Evolutionary conservation across 2,113 vertebrate genomes (phyloP).

Genomic region (Tinamus guttatus): DNA sequence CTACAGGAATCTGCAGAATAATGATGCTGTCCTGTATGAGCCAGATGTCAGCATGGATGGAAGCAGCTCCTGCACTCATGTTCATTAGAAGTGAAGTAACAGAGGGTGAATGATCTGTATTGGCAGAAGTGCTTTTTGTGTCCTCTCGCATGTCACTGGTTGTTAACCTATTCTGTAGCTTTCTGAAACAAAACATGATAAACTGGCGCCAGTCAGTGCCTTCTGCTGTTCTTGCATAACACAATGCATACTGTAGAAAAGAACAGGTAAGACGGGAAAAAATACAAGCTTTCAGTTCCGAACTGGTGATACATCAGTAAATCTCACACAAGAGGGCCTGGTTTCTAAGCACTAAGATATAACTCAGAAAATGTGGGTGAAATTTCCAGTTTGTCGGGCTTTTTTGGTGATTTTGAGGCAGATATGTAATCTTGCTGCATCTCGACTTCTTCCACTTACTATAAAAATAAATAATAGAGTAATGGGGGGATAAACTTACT

Average conservation of each 20-base stretch:
- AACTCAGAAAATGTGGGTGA: neutral
- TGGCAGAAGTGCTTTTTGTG: neutral
- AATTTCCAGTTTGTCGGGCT: neutral
- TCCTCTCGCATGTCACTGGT: neutral
- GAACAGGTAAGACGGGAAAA: neutral
- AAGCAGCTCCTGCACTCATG: neutral
- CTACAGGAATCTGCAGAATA: neutral
- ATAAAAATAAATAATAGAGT: neutral
- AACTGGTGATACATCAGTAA: neutral
- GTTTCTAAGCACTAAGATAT: neutral
- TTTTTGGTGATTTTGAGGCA: neutral
- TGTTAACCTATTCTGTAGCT: neutral
- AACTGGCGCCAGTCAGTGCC: neutral
- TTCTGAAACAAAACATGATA: neutral
- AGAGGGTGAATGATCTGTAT: neutral
- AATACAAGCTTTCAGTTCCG: neutral
- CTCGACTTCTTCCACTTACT: neutral
- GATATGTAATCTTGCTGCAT: accelerated
- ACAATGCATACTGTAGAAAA: neutral
- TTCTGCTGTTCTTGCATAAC: neutral
- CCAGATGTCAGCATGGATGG: neutral
- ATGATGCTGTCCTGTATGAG: neutral
- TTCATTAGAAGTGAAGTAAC: constrained; percentile 17
- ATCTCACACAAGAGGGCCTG: neutral
- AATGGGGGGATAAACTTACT: neutral